These are phyloP conservation scores for Parnassius orleans DNA, from an alignment of 2,888 invertebrate species.

Conservation along the genomic window DNA sequence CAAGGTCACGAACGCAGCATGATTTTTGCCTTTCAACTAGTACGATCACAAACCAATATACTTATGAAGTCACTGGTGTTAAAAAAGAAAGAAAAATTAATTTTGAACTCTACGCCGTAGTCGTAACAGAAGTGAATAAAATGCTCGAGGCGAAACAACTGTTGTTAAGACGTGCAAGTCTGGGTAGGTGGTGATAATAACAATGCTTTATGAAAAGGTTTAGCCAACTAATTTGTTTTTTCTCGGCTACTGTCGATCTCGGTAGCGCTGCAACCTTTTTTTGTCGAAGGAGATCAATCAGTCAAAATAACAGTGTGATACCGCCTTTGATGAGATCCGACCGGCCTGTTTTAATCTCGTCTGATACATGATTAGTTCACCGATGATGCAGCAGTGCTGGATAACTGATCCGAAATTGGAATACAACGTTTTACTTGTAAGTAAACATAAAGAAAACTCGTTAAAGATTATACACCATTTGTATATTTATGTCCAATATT, in stretches of 20 bases:
- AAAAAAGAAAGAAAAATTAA: constrained; percentile 35
- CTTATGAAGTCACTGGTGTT: constrained; percentile 37
- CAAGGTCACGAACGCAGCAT: constrained; percentile 76
- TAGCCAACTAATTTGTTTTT: constrained; percentile 81
- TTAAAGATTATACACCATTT: constrained; percentile 20
- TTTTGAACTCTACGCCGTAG: constrained; percentile 53
- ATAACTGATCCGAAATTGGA: constrained; percentile 73
- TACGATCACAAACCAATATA: constrained; percentile 49
- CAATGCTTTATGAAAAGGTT: constrained; percentile 80
- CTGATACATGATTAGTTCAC: constrained; percentile 79
- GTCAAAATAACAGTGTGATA: constrained; percentile 82
- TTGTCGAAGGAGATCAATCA: constrained; percentile 77
- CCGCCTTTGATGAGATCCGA: constrained; percentile 79
- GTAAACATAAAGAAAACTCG: constrained; percentile 43
- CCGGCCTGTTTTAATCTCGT: constrained; percentile 78
- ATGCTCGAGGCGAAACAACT: constrained; percentile 46
- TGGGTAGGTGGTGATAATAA: constrained; percentile 78
- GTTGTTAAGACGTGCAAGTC: constrained; percentile 53
- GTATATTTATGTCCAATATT: not conserved
- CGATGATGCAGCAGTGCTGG: constrained; percentile 76
- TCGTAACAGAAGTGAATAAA: constrained; percentile 39
- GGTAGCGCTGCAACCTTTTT: constrained; percentile 78
- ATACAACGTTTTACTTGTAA: constrained; percentile 57
- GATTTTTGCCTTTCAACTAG: constrained; percentile 75
- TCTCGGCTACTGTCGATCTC: constrained; percentile 80